A percentile compares a stretch with the other conserved stretches of the same genome.
These are phyloP conservation scores for Pyrochroa serraticornis DNA, from an alignment of 2,888 invertebrate genomes.

Conservation along the genomic window DNA sequence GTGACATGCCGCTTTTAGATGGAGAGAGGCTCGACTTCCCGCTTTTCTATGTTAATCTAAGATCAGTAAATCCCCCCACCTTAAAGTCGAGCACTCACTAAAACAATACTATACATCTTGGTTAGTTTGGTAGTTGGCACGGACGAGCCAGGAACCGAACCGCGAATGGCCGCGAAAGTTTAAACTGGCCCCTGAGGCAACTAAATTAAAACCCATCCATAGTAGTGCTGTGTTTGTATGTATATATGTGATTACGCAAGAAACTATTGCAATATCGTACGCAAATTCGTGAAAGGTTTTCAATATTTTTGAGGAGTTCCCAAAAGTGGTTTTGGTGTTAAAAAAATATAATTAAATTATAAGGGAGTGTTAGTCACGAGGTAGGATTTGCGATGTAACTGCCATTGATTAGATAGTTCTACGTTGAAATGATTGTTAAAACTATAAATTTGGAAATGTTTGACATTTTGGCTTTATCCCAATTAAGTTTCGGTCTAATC, in stretches of 20 bases:
- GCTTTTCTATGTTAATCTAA: conserved; percentile 50
- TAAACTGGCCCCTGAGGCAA: neutral
- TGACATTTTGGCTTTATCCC: no score
- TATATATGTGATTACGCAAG: neutral
- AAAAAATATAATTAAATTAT: neutral
- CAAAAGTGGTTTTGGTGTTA: neutral
- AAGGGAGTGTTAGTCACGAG: neutral
- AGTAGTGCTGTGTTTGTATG: neutral
- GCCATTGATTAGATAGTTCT: no score
- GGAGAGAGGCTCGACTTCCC: conserved; percentile 41
- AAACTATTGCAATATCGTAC: neutral
- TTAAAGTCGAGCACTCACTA: conserved; percentile 20
- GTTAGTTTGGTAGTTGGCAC: conserved; percentile 19
- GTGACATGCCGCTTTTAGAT: conserved; percentile 20
- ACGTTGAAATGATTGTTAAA: no score
- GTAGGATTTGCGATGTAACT: no score
- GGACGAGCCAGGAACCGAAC: no score
- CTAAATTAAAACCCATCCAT: neutral
- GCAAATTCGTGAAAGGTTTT: neutral
- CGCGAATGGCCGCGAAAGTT: neutral
- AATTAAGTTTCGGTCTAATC: no score
- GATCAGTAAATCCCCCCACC: conserved; percentile 32
- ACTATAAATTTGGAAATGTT: no score
- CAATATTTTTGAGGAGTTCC: no score
- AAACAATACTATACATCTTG: conserved; percentile 30